phyloP scores from a whole-genome alignment of 2,797 vertebrate genomes.

The Hydrolagus colliei region DNA sequence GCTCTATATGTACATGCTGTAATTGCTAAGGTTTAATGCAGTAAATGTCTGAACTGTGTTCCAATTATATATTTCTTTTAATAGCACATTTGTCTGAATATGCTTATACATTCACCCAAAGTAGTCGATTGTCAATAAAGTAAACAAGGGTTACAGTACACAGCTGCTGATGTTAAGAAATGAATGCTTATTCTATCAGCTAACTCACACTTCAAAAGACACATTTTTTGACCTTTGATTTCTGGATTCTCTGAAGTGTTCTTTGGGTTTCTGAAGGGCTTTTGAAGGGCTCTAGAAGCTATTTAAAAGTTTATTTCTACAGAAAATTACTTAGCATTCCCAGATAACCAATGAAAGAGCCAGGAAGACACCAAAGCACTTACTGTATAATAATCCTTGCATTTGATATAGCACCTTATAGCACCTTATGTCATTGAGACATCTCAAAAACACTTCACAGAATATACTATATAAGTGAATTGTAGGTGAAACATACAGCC shows the following conservation, averaged over 20 bases:
- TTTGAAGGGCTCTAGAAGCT: background rate
- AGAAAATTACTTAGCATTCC: background rate
- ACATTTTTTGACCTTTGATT: background rate
- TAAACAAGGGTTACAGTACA: background rate
- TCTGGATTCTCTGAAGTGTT: background rate
- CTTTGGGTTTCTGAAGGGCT: background rate
- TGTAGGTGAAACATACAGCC: too few species aligned
- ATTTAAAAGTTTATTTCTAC: background rate
- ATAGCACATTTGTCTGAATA: background rate
- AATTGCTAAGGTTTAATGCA: background rate
- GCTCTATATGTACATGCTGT: background rate
- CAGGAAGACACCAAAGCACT: background rate
- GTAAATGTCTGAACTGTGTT: constrained; percentile 1
- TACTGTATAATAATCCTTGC: too few species aligned
- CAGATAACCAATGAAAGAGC: background rate
- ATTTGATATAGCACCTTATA: too few species aligned
- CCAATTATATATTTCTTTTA: background rate
- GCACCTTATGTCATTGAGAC: too few species aligned
- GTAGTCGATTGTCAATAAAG: background rate
- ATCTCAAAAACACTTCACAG: too few species aligned
- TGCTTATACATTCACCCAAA: constrained; percentile 7
- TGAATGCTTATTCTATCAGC: background rate
- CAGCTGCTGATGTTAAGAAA: background rate
- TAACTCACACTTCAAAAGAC: constrained; percentile 13
- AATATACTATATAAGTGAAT: too few species aligned